phyloP scores from a whole-genome alignment of 2,888 invertebrate genomes.

The Ctena decussata region DNA sequence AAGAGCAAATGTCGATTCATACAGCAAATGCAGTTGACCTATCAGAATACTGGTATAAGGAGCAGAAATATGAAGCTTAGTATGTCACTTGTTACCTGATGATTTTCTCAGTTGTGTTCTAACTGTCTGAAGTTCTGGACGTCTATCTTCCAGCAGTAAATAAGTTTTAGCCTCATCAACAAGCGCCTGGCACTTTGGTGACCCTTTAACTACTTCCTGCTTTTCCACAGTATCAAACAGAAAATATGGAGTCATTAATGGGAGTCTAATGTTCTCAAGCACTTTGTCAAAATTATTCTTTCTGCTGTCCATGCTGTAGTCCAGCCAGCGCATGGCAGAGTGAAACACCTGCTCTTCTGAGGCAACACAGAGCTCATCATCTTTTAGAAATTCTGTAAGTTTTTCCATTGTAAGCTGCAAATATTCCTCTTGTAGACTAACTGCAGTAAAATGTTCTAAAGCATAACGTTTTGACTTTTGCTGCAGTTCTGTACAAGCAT shows the following conservation, averaged over 20 bases:
- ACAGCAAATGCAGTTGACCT: no score
- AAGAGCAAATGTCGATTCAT: no score
- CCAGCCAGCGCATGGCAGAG: conserved; percentile 96
- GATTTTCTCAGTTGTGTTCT: conserved; percentile 87
- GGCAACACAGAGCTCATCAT: conserved; percentile 96
- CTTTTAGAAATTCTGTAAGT: conserved; percentile 93
- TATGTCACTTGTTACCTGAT: conserved; percentile 74
- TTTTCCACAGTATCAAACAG: conserved; percentile 87
- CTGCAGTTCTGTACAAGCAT: conserved; percentile 94
- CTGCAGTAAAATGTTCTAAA: conserved; percentile 87
- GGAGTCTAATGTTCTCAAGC: conserved; percentile 87
- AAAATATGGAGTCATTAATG: conserved; percentile 88
- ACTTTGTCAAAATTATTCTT: conserved; percentile 80
- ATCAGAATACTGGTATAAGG: no score
- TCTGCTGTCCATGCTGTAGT: conserved; percentile 93
- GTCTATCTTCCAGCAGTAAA: conserved; percentile 87
- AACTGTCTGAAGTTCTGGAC: conserved; percentile 85
- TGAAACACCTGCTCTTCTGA: conserved; percentile 93
- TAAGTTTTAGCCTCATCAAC: conserved; percentile 88
- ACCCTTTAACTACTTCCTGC: conserved; percentile 84
- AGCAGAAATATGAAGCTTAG: not conserved
- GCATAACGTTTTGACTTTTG: conserved; percentile 84
- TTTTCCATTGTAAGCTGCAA: conserved; percentile 93
- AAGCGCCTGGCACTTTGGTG: conserved; percentile 86
- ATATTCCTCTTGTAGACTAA: conserved; percentile 97